These are phyloP conservation scores for Odontamblyopus lacepedii DNA, from an alignment of 2,797 vertebrate genomes.

Conservation along the genomic window DNA sequence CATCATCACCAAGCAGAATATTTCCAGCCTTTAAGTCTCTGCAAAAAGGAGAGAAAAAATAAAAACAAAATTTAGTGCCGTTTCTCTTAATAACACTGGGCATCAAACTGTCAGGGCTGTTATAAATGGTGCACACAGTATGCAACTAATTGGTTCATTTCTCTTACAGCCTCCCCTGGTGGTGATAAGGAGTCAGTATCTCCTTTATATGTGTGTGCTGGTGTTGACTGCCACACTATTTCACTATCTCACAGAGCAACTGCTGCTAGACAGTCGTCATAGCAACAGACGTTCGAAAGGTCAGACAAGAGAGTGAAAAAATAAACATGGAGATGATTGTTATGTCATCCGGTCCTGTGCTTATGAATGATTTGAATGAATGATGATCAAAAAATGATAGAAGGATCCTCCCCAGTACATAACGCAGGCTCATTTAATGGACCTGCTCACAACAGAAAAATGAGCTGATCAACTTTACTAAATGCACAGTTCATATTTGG, in stretches of 20 bases:
- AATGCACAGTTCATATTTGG: constrained; percentile 24
- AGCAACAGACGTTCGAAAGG: constrained; percentile 59
- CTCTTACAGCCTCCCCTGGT: constrained; percentile 56
- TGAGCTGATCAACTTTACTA: not conserved
- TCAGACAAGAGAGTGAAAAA: constrained; percentile 43
- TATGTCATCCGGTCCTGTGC: constrained; percentile 7
- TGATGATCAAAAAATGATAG: not conserved
- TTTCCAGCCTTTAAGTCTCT: constrained; percentile 99
- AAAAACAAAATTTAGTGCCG: not conserved
- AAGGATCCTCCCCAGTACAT: not conserved
- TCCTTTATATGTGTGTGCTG: constrained; percentile 3
- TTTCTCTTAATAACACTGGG: not conserved
- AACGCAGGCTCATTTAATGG: not conserved
- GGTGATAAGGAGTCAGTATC: constrained; percentile 58
- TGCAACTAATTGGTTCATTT: constrained; percentile 52
- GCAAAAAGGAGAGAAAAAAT: constrained; percentile 47
- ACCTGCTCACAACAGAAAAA: constrained; percentile 12
- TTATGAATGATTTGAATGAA: not conserved
- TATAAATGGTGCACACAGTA: constrained; percentile 26
- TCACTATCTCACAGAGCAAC: constrained; percentile 24
- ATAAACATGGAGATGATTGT: constrained; percentile 20
- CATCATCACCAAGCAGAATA: constrained; percentile 96
- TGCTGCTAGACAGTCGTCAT: constrained; percentile 59
- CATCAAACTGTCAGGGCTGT: constrained; percentile 2
- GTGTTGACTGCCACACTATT: constrained; percentile 17